Percentiles rank a stretch among this genome's conserved stretches.
Conservation (phyloP, 2,888 invertebrate species). For the Cephus spinipes region DNA sequence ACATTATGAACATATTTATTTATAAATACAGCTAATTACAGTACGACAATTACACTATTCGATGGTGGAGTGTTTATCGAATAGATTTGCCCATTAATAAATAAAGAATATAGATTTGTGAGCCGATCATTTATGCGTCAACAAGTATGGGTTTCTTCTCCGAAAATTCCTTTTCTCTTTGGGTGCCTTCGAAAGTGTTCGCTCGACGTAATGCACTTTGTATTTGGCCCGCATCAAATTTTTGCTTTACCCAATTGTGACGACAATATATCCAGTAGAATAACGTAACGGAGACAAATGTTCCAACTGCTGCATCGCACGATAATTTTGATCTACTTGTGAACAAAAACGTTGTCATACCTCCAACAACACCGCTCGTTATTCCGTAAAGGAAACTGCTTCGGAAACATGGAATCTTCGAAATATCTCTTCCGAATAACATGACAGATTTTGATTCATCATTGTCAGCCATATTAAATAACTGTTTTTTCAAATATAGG, state of each 20-base stretch:
- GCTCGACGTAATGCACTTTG: neutral
- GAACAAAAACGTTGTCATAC: constrained; percentile 78
- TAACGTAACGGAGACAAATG: neutral
- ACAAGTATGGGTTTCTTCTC: neutral
- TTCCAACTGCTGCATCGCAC: constrained; percentile 64
- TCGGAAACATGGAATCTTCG: constrained; percentile 84
- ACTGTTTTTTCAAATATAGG: neutral
- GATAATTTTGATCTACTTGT: constrained; percentile 77
- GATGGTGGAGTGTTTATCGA: neutral
- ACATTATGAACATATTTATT: neutral
- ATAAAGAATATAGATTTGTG: neutral
- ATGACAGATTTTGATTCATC: constrained; percentile 34
- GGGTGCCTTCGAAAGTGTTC: neutral
- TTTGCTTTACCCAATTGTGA: neutral
- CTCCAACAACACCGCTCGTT: constrained; percentile 75
- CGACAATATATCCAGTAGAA: neutral
- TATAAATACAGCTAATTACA: neutral
- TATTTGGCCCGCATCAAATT: neutral
- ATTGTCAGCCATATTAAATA: neutral
- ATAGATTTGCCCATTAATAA: too few relatives aligned
- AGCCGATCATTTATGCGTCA: neutral
- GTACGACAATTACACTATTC: neutral
- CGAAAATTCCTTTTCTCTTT: neutral
- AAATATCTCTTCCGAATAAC: constrained; percentile 79
- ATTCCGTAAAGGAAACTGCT: constrained; percentile 83